Evolutionary conservation across 2,888 invertebrate genomes (phyloP), one percentile per base, ranked within the genome.

Genomic region (Erebia palarica): DNA sequence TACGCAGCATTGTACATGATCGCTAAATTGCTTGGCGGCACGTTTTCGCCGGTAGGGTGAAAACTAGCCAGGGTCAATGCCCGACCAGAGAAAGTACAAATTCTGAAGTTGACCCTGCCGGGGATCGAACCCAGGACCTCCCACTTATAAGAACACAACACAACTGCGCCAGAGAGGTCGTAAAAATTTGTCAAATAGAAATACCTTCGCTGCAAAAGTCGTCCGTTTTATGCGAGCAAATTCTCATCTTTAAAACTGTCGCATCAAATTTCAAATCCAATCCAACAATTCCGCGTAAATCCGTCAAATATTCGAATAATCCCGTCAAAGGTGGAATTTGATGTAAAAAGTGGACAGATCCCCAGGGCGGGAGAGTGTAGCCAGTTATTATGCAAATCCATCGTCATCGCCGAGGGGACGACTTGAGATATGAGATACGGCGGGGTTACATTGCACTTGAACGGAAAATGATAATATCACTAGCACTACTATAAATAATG

Each of bases 381-480:
- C 77, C 81, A 82, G 86, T 88, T 88, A 86, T 89, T 90, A 90
- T 89, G 89, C 88, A 89, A 89, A 90, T 89, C 83, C 77, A 73
- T 79, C 79, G 83, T 78, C 81, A 77, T 79, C 80, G 83, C 79
- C 77, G 77, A 78, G 81, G 80, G 77, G 77, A 76, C 78, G 68
- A 78, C 72, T 71, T 70, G 65, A 73, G 83, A 81, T 74, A 81
- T 81, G 84, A 72, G 70, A 70, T 59, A 44, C n/a, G 70, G 58
- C 66, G 66, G 76, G 78, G 9, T 74, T 75, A 80, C 76, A 81
- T 78, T 49, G 11, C 1, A n/a, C 36, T 27, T 18, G 11, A 58
- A 58, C 58, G 11, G 4, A 47, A 18, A 16, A 27, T 42, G 18
- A 53, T 53, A 16, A n/a, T 36, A 36, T 59, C 7, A 36, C 36